Evolutionary conservation across 2,113 vertebrate species (phyloP), one percentile per base, ranked within the genome.

Genomic region (Phalacrocorax brasilianus): DNA sequence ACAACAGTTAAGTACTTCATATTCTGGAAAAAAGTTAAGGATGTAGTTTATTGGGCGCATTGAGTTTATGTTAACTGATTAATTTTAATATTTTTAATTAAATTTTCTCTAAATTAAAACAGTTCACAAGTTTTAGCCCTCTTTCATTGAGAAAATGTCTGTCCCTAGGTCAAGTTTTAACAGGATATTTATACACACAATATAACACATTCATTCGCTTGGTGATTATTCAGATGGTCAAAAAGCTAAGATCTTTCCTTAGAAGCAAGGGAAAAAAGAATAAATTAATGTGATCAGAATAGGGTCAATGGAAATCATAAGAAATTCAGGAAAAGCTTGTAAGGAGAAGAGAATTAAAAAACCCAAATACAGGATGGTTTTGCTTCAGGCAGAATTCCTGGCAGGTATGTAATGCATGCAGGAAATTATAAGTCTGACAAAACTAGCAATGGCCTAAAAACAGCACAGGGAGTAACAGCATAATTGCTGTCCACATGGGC

Each of bases 111-210:
- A 58, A 73, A 47, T 76, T 53, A 52, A 42, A 77, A 22, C 0
- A n/a, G 19, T 62, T 89, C 20, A 56, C 12, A 85, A 42, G 42
- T 53, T 58, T 89, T 77, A 74, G 30, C n/a, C 6, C 4, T 77
- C 42, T 66, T 75, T 14, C 35, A 26, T 2, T 0, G 2, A 58
- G 33, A 52, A 0, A 1, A 27, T 6, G 4, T 59, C 42, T 59
- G 9, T 38, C 50, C 40, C 33, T 52, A 63, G 47, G 4, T 75
- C 12, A 15, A 50, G 47, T n/a, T 80, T 63, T 28, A 32, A 42
- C 56, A 55, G 27, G 21, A 35, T 78, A 14, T 59, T 75, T 89
- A 44, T 35, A 79, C 4, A 33, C 7, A 40, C 5, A 55, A 28
- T 8, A 8, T 22, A 87, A 55, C 6, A 8, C 15, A 17, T 27